Base-by-base conservation (phyloP, 2,888 invertebrate species). In the Hemistola chrysoprasaria region DNA sequence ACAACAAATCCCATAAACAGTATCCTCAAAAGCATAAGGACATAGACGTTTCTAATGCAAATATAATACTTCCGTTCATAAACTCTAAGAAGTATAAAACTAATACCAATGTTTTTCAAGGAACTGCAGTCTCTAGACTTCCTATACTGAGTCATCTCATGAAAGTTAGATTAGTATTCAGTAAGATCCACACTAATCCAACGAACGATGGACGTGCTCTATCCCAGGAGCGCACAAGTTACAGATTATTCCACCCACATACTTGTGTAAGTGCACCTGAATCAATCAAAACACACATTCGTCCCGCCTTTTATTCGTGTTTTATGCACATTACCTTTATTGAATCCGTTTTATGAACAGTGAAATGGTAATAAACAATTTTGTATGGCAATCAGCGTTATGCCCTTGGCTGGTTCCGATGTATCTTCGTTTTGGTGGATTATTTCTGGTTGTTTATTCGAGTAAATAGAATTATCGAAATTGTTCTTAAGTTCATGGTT, bases 181-280 rank as follows among this genome's bases (percentile, higher is more conserved):
- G 54, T 40, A 44, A 42, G 59, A 43, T 82, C 82, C 75, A 74
- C 27, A 59, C 42, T 66, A 68, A 41, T 35, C 48, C 16, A 47
- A 45, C 55, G 44, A 34, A 46, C 34, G 50, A 50, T 45, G 34
- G 53, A 57, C 50, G 54, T 45, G 50, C 38, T 45, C 33, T 43
- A 50, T 62, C 61, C 66, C 82, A 76, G 80, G 66, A 82, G 81
- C 81, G 56, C 64, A 58, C 67, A 73, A 67, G 68, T 66, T 69
- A 83, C 84, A 86, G 84, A 82, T 86, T 88, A 88, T 88, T 86
- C 87, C 87, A 76, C 87, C 87, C 78, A 83, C 83, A 77, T 78
- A 74, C 70, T 78, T 73, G 69, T 74, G 74, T 82, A 78, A 79
- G 76, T 83, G 83, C 85, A 84, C 80, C 85, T 80, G 86, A 84